phyloP scores from a whole-genome alignment of 92 coral and sea anemone genomes.

The Porites rus region DNA sequence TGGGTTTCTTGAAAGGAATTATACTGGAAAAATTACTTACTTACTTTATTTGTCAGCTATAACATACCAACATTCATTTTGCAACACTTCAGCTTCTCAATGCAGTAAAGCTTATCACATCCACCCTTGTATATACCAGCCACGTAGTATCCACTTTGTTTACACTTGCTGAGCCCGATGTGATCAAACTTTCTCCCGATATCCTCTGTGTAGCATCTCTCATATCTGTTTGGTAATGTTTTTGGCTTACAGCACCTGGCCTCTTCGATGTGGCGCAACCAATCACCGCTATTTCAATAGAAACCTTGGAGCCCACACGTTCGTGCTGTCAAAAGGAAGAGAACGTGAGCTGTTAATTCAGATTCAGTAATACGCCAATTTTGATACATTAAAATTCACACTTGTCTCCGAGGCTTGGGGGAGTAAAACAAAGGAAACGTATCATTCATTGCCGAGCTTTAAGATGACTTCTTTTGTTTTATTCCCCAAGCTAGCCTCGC shows the following conservation, averaged over 20 bases:
- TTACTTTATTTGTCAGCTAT: no score
- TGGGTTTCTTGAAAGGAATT: no score
- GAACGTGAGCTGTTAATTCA: no score
- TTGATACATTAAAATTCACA: no score
- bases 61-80: conserved; percentile 33
- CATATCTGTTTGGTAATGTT: conserved; percentile 61
- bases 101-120: conserved; percentile 63
- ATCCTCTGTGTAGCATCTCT: conserved; percentile 54
- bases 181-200: conserved; percentile 31
- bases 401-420: no score
- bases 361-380: no score
- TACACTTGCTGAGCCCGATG: conserved; percentile 23
- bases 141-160: conserved; percentile 55
- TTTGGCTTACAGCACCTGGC: conserved; percentile 80
- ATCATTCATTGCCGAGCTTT: no score
- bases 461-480: no score
- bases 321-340: neutral
- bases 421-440: no score
- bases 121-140: conserved; percentile 72
- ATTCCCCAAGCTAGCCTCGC: no score
- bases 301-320: conserved; percentile 66
- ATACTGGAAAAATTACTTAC: no score
- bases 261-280: conserved; percentile 63
- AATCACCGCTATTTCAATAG: conserved; percentile 22
- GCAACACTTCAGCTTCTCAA: conserved; percentile 73